These are phyloP conservation scores for Helostoma temminkii DNA, from an alignment of 2,797 vertebrate genomes.

Conservation along the genomic window DNA sequence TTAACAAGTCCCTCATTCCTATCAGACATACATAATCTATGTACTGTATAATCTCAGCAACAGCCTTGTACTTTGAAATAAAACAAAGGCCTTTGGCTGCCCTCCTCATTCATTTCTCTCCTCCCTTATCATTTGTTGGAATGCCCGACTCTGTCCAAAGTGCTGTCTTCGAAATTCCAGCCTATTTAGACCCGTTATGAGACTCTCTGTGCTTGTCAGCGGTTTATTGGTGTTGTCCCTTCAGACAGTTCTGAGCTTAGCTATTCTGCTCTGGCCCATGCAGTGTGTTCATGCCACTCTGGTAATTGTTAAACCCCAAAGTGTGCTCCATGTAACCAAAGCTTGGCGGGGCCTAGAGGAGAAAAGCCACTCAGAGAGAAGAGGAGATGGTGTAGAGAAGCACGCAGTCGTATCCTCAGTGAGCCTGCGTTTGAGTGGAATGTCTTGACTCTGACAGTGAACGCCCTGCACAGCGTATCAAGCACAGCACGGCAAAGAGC, in stretches of 20 bases:
- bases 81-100: conserved; percentile 76
- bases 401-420: conserved; percentile 50
- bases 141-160: conserved; percentile 68
- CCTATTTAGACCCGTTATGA: conserved; percentile 54
- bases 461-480: conserved; percentile 61
- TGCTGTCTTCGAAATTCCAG: conserved; percentile 67
- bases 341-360: conserved; percentile 38
- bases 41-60: conserved; percentile 67
- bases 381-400: conserved; percentile 49
- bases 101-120: conserved; percentile 65
- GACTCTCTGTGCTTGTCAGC: conserved; percentile 45
- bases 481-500: conserved; percentile 53
- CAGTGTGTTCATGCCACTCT: conserved; percentile 51
- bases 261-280: conserved; percentile 43
- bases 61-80: conserved; percentile 66
- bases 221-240: conserved; percentile 54
- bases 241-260: conserved; percentile 33
- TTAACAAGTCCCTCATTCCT: conserved; percentile 62
- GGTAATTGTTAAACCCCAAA: conserved; percentile 65
- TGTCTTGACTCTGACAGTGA: conserved; percentile 68
- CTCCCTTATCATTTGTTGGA: conserved; percentile 74
- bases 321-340: conserved; percentile 70
- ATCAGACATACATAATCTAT: conserved; percentile 62
- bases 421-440: conserved; percentile 67
- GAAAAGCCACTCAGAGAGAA: conserved; percentile 33